phyloP scores from a whole-genome alignment of 2,113 vertebrate genomes.

The Ariopsis seemanni region DNA sequence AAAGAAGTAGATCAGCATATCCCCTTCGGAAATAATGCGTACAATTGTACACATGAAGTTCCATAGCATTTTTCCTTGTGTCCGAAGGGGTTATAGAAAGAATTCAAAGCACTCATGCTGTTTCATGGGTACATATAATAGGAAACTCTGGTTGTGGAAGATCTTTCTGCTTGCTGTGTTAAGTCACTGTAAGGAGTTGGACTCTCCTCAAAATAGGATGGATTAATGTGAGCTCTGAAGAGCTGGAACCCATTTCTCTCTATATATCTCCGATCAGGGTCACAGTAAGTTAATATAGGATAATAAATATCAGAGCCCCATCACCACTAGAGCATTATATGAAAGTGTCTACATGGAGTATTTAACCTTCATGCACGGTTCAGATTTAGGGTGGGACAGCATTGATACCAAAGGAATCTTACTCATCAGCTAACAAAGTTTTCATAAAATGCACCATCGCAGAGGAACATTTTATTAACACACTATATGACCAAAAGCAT shows the following conservation, averaged over 20 bases:
- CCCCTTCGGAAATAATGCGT: too few relatives aligned
- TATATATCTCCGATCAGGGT: neutral
- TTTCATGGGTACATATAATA: constrained; percentile 4
- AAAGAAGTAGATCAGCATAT: too few relatives aligned
- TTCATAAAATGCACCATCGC: neutral
- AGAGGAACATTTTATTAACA: neutral
- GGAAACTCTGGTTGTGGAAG: constrained; percentile 15
- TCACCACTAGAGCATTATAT: neutral
- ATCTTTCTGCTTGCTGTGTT: constrained; percentile 3
- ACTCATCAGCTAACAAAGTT: neutral
- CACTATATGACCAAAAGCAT: neutral
- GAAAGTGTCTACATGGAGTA: neutral
- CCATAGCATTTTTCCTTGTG: too few relatives aligned
- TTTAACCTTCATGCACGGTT: neutral
- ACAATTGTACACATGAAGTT: too few relatives aligned
- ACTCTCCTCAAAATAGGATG: neutral
- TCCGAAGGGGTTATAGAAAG: neutral
- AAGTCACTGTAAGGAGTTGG: constrained; percentile 20
- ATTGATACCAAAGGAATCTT: constrained; percentile 63
- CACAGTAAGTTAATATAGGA: neutral
- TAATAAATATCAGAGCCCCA: neutral
- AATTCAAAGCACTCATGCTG: neutral
- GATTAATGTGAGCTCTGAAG: constrained; percentile 51
- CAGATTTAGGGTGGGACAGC: neutral
- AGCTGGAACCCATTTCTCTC: constrained; percentile 40